phyloP scores from a whole-genome alignment of 2,113 vertebrate genomes.

The Alosa alosa region DNA sequence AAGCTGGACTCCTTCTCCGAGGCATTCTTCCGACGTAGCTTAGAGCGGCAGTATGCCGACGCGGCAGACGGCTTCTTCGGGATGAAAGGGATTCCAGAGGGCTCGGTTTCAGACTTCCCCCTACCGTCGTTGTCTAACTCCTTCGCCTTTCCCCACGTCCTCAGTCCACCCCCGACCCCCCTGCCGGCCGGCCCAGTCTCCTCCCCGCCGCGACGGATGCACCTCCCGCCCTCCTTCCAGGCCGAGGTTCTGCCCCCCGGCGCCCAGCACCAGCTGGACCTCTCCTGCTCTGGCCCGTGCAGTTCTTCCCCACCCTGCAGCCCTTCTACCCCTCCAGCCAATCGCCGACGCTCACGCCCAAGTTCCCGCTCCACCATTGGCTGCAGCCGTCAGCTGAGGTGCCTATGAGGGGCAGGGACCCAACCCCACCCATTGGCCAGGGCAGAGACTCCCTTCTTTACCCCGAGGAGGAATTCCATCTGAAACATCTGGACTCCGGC shows the following conservation, averaged over 20 bases:
- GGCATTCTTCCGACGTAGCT: constrained; percentile 63
- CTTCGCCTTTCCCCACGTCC: constrained; percentile 61
- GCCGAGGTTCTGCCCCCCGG: constrained; percentile 26
- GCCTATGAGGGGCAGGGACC: constrained; percentile 24
- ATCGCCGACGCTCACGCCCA: constrained; percentile 53
- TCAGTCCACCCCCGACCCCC: constrained; percentile 71
- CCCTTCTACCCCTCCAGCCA: constrained; percentile 41
- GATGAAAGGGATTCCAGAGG: constrained; percentile 25
- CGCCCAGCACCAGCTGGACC: constrained; percentile 42
- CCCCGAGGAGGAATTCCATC: constrained; percentile 34
- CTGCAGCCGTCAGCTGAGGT: constrained; percentile 50
- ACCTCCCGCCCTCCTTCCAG: constrained; percentile 30
- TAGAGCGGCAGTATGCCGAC: constrained; percentile 2
- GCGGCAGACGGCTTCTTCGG: background rate
- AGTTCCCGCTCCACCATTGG: constrained; percentile 55
- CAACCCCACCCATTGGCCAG: constrained; percentile 30
- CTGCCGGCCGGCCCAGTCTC: constrained; percentile 50
- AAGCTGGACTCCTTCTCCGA: constrained; percentile 76
- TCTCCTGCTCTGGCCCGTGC: constrained; percentile 37
- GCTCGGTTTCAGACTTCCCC: constrained; percentile 50
- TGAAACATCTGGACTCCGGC: constrained; percentile 22
- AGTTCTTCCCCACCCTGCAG: constrained; percentile 59
- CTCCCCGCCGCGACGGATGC: constrained; percentile 57
- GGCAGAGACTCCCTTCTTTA: constrained; percentile 42
- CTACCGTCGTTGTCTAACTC: constrained; percentile 56